Evolutionary conservation across 2,113 vertebrate species (phyloP).

Genomic region (Pholis gunnellus): DNA sequence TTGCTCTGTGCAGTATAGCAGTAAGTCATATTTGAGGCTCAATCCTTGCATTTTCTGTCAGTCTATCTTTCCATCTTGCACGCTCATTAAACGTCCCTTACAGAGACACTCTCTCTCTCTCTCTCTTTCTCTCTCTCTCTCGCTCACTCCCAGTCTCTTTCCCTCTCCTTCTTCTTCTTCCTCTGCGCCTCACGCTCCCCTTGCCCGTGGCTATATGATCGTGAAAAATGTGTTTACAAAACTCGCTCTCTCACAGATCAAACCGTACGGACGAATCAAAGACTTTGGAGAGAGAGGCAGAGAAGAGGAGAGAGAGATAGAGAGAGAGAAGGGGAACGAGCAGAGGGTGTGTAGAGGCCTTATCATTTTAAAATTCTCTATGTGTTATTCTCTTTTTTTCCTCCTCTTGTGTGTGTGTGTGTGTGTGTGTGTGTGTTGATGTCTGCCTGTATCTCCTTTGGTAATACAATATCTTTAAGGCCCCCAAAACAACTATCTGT

Average conservation of each 20-base stretch:
- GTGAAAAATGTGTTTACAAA: conserved; percentile 91
- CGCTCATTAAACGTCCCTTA: conserved; percentile 84
- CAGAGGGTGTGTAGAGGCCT: conserved; percentile 78
- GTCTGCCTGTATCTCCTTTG: conserved; percentile 74
- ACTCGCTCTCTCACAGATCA: conserved; percentile 88
- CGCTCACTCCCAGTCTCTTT: conserved; percentile 37
- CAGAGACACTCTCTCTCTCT: conserved; percentile 20
- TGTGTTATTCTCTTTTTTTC: conserved; percentile 64
- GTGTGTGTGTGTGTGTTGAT: conserved; percentile 58
- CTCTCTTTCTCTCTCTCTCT: conserved; percentile 4
- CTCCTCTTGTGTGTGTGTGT: conserved; percentile 42
- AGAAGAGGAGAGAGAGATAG: conserved; percentile 48
- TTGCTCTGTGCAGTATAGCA: conserved; percentile 49
- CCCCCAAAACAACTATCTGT: conserved; percentile 80
- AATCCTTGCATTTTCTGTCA: conserved; percentile 79
- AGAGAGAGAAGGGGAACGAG: conserved; percentile 57
- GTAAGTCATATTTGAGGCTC: conserved; percentile 64
- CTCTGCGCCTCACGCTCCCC: conserved; percentile 83
- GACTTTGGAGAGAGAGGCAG: conserved; percentile 81
- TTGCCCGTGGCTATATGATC: conserved; percentile 89
- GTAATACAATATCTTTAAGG: conserved; percentile 82
- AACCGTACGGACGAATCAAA: conserved; percentile 87
- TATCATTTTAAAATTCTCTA: conserved; percentile 83
- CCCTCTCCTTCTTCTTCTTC: conserved; percentile 73
- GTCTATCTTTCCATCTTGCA: conserved; percentile 78